Evolutionary conservation across 2,797 vertebrate genomes (phyloP).

Genomic region (Xiphorhynchus erythropygius): DNA sequence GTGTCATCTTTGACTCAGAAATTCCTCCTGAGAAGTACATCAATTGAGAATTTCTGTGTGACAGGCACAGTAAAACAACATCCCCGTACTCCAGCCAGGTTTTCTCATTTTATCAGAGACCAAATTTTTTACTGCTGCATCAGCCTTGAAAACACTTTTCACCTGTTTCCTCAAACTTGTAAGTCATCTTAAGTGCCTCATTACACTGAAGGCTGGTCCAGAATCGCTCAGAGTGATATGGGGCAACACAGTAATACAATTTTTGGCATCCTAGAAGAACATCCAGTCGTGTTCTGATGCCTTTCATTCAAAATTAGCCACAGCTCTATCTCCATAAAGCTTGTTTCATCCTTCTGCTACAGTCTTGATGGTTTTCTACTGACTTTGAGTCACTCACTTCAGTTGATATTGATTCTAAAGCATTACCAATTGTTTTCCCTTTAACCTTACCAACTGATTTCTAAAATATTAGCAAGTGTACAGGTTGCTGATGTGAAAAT

Average conservation of each 20-base stretch:
- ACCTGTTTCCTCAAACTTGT: neutral
- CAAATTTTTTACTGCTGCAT: neutral
- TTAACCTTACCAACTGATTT: neutral
- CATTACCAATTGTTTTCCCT: neutral
- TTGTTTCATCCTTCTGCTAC: neutral
- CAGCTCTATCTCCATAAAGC: neutral
- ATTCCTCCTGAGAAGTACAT: neutral
- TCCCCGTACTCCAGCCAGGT: neutral
- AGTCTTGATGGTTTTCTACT: neutral
- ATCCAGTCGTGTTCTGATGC: neutral
- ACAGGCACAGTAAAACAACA: neutral
- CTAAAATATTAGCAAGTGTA: neutral
- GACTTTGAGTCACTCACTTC: neutral
- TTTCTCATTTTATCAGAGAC: neutral
- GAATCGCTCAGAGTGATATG: neutral
- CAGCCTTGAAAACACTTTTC: neutral
- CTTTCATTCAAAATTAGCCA: neutral
- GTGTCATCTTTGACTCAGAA: constrained; percentile 5
- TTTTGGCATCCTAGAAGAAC: neutral
- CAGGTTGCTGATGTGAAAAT: neutral
- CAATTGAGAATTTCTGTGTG: neutral
- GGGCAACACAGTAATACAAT: neutral
- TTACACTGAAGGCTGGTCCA: neutral
- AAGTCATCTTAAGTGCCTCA: neutral
- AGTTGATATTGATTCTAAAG: neutral